These are phyloP conservation scores for Sebastes diploproa DNA, from an alignment of 2,797 vertebrate species.

Conservation along the genomic window DNA sequence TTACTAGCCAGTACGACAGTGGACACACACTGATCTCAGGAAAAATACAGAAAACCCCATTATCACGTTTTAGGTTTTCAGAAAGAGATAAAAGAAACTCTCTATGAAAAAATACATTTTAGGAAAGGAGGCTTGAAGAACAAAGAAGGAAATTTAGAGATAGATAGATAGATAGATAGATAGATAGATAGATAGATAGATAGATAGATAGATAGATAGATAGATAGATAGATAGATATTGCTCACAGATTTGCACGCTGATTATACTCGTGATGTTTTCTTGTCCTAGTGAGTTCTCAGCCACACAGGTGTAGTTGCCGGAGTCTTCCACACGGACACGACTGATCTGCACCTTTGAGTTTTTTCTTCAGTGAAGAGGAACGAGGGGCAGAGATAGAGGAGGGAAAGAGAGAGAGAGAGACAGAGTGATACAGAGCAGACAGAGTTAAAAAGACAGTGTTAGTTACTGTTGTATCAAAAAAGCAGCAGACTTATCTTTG, in stretches of 20 bases:
- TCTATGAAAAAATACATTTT: no score
- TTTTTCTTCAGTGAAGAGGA: slow-evolving; percentile 85
- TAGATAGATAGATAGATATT: slow-evolving; percentile 2
- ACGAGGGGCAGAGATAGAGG: not conserved
- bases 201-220: not conserved
- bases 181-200: not conserved
- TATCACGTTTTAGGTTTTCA: no score
- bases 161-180: not conserved
- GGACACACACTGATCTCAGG: no score
- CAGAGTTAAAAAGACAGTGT: not conserved
- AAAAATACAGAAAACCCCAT: no score
- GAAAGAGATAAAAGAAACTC: no score
- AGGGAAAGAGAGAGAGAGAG: not conserved
- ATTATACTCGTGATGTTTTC: slow-evolving; percentile 90
- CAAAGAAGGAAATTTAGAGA: no score
- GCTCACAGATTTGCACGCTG: slow-evolving; percentile 94
- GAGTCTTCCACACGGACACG: slow-evolving; percentile 92
- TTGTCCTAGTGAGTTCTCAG: slow-evolving; percentile 92
- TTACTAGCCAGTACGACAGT: no score
- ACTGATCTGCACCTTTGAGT: slow-evolving; percentile 96
- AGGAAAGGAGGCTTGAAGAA: no score
- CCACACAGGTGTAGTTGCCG: slow-evolving; percentile 96
- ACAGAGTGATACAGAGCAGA: slow-evolving; percentile 35
- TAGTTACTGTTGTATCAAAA: not conserved
- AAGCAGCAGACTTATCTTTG: slow-evolving; percentile 11